phyloP scores from a whole-genome alignment of 37 sponge, comb jelly and placozoan genomes.

The Haliclona indistincta region DNA sequence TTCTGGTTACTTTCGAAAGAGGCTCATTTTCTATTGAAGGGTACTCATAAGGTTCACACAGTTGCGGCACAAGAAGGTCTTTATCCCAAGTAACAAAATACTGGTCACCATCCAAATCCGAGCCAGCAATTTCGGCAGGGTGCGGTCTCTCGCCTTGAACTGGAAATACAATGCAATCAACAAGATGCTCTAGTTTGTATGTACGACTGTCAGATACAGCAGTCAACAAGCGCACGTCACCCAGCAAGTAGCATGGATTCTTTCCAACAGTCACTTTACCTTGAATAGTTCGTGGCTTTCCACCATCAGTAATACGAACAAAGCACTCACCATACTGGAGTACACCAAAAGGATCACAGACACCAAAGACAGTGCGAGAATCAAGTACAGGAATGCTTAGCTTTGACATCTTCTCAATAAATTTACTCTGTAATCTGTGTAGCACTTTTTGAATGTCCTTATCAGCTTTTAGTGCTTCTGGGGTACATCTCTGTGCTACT shows the following conservation, averaged over 20 bases:
- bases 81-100: slow-evolving; percentile 83
- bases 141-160: slow-evolving; percentile 71
- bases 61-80: slow-evolving; percentile 47
- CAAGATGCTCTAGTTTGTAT: slow-evolving; percentile 48
- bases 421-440: slow-evolving; percentile 16
- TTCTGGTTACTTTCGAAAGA: background rate
- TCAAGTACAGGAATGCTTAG: slow-evolving; percentile 60
- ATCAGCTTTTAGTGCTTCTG: slow-evolving; percentile 4
- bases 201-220: slow-evolving; percentile 37
- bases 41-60: slow-evolving; percentile 60
- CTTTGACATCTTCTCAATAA: slow-evolving; percentile 58
- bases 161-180: slow-evolving; percentile 86
- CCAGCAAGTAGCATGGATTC: slow-evolving; percentile 78
- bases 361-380: slow-evolving; percentile 85
- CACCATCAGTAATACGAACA: slow-evolving; percentile 47
- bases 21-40: slow-evolving; percentile 31
- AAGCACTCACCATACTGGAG: slow-evolving; percentile 81
- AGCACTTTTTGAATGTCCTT: slow-evolving; percentile 22
- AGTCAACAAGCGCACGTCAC: slow-evolving; percentile 67
- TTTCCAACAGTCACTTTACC: slow-evolving; percentile 59
- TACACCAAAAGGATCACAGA: slow-evolving; percentile 63
- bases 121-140: slow-evolving; percentile 81
- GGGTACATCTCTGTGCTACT: background rate
- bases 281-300: slow-evolving; percentile 42
- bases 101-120: slow-evolving; percentile 88